These are phyloP conservation scores for Tetanocera ferruginea DNA, from an alignment of 2,888 invertebrate genomes.

Conservation along the genomic window DNA sequence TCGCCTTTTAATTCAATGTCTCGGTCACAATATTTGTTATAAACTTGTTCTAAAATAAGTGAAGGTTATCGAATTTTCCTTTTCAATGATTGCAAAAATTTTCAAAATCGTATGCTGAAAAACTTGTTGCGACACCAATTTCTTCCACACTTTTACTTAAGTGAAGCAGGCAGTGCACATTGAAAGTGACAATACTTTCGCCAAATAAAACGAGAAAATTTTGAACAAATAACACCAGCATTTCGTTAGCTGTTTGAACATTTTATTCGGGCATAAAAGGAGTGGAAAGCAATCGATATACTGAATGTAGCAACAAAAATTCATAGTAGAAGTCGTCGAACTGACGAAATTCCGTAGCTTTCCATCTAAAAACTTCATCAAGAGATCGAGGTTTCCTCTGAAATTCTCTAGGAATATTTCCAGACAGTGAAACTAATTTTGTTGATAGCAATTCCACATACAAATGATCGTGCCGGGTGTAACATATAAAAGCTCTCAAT, in stretches of 20 bases:
- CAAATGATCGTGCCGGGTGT: slow-evolving; percentile 5
- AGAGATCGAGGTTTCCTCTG: background rate
- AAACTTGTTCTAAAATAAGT: background rate
- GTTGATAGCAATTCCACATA: background rate
- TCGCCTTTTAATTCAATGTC: too few species aligned
- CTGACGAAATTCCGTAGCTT: too few species aligned
- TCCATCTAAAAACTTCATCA: too few species aligned
- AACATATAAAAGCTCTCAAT: background rate
- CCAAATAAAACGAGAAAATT: background rate
- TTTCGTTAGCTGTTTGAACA: background rate
- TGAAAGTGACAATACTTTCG: slow-evolving; percentile 10
- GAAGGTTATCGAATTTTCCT: background rate
- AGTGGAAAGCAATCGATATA: background rate
- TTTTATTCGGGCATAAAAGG: background rate
- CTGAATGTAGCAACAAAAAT: too few species aligned
- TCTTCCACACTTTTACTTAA: too few species aligned
- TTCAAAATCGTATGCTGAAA: slow-evolving; percentile 20
- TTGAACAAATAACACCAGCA: too few species aligned
- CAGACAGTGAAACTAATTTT: background rate
- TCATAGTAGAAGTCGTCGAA: too few species aligned
- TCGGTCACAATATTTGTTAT: background rate
- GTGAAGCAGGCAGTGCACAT: slow-evolving; percentile 20
- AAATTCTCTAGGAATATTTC: slow-evolving; percentile 17
- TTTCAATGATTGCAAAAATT: background rate
- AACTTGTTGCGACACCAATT: background rate